These are phyloP conservation scores for Sciaenops ocellatus DNA, from an alignment of 2,797 vertebrate species.

Conservation along the genomic window DNA sequence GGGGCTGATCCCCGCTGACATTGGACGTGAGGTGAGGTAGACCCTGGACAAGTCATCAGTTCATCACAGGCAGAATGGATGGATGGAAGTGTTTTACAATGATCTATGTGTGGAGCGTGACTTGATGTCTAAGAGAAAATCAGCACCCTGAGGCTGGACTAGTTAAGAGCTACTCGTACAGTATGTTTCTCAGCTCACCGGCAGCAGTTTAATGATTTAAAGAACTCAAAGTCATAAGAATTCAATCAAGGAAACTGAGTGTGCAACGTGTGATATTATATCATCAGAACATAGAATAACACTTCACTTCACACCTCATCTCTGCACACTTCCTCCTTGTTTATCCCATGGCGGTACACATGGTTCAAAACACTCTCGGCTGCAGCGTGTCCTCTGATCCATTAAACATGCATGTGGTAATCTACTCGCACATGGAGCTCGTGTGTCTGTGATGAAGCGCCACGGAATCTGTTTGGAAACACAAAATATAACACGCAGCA, in stretches of 20 bases:
- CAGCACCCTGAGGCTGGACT: neutral
- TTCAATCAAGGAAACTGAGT: too few species aligned
- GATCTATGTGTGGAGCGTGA: neutral
- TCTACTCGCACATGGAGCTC: conserved; percentile 38
- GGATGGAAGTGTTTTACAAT: neutral
- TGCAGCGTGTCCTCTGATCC: neutral
- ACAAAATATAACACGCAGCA: conserved; percentile 13
- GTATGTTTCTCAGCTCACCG: neutral
- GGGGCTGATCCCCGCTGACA: too few species aligned
- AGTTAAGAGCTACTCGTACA: neutral
- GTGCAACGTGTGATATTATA: neutral
- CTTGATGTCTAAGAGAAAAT: neutral
- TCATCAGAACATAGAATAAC: neutral
- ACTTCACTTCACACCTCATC: conserved; percentile 12
- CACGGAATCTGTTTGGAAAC: neutral
- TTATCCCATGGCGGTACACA: conserved; percentile 52
- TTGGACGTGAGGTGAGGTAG: too few species aligned
- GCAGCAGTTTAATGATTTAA: neutral
- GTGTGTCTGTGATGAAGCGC: neutral
- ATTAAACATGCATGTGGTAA: conserved; percentile 7
- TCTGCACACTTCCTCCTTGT: conserved; percentile 6
- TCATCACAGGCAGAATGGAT: neutral
- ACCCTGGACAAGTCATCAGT: too few species aligned
- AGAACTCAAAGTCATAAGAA: too few species aligned
- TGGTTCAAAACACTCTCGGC: conserved; percentile 31